phyloP scores from a whole-genome alignment of 35 echinoderm and acorn worm genomes.

The Heliocidaris tuberculata region DNA sequence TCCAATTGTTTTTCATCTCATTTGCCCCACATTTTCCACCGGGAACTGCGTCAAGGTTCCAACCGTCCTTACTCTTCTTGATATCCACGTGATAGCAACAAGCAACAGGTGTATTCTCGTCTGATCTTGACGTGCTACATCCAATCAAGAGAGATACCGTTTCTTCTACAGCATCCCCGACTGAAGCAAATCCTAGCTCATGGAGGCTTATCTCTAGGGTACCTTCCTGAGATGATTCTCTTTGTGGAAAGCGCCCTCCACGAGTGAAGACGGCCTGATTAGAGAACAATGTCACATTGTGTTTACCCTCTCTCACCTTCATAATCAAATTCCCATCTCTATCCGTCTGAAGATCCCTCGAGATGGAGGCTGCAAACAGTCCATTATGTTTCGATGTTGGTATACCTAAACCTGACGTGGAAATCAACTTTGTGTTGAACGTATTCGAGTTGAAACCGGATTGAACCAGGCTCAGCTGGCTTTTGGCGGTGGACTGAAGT shows the following conservation, averaged over 20 bases:
- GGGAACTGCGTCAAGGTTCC: constrained; percentile 22
- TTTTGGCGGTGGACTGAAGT: not conserved
- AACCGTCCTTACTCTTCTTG: not conserved
- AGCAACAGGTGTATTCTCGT: not conserved
- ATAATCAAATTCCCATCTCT: constrained; percentile 23
- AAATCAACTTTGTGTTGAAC: constrained; percentile 33
- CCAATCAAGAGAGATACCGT: not conserved
- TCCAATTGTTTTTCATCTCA: constrained; percentile 40
- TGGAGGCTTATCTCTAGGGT: not conserved
- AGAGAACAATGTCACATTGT: not conserved
- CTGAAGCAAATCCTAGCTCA: not conserved
- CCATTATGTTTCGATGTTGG: constrained; percentile 1
- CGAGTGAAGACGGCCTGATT: not conserved
- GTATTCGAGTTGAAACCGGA: constrained; percentile 53
- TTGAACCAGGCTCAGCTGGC: constrained; percentile 38
- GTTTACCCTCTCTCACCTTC: not conserved
- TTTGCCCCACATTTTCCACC: constrained; percentile 35
- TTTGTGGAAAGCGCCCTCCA: not conserved
- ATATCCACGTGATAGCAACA: constrained; percentile 7
- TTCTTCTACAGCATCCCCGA: not conserved
- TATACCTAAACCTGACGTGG: constrained; percentile 1
- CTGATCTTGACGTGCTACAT: not conserved
- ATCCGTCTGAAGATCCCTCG: constrained; percentile 28
- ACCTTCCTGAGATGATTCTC: constrained; percentile 18
- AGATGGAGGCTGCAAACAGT: not conserved